These are phyloP conservation scores for Rallus crepitans DNA, from an alignment of 2,797 vertebrate species.

Conservation along the genomic window DNA sequence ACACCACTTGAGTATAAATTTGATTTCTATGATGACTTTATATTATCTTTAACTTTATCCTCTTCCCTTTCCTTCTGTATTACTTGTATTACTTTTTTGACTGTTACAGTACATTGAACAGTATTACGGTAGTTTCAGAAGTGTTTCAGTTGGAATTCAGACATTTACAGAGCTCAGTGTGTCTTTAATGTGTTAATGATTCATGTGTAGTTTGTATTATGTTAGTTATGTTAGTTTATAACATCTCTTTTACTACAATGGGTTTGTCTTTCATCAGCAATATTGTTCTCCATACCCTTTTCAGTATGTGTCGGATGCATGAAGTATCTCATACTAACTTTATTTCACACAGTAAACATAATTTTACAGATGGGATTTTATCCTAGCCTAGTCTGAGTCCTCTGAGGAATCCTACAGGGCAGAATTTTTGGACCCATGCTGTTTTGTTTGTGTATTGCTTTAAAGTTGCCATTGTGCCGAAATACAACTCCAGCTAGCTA, in stretches of 20 bases:
- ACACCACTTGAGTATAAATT: neutral
- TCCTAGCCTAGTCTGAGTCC: neutral
- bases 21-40: neutral
- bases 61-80: neutral
- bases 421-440: constrained; percentile 45
- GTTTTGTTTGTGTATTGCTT: constrained; percentile 30
- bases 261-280: neutral
- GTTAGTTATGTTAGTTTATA: neutral
- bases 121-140: neutral
- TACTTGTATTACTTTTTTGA: neutral
- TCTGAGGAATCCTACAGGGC: constrained; percentile 36
- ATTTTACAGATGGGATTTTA: constrained; percentile 30
- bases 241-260: neutral
- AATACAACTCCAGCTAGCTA: constrained; percentile 15
- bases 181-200: neutral
- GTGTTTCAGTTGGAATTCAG: neutral
- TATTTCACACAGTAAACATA: constrained; percentile 39
- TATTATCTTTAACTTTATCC: neutral
- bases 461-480: constrained; percentile 18
- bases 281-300: neutral
- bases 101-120: neutral
- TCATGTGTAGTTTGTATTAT: neutral
- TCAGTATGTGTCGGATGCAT: neutral
- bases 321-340: neutral
- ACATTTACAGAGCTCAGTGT: neutral